phyloP scores from a whole-genome alignment of 2,113 vertebrate genomes.

The Urocitellus parryii region DNA sequence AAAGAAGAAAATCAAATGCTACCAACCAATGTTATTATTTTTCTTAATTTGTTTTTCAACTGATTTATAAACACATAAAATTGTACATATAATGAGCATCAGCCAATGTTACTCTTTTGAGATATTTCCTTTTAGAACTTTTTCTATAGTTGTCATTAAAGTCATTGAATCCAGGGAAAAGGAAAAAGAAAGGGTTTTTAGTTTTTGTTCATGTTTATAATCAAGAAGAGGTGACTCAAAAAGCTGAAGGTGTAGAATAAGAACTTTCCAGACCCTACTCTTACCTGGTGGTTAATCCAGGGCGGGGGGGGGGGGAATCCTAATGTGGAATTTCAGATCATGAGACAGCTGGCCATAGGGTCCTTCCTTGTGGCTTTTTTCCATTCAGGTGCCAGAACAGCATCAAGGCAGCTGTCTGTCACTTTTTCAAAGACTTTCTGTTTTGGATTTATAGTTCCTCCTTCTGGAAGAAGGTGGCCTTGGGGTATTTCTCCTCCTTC shows the following conservation, averaged over 20 bases:
- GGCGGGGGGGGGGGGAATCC: neutral
- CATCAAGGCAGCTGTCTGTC: neutral
- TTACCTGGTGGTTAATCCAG: neutral
- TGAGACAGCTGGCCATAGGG: neutral
- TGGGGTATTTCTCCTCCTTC: neutral
- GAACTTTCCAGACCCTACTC: neutral
- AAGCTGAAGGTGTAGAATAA: neutral
- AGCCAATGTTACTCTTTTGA: neutral
- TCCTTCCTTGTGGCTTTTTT: neutral
- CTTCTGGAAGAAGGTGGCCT: neutral
- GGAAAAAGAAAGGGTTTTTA: neutral
- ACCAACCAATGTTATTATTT: neutral
- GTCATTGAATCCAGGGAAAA: neutral
- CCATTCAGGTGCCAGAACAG: neutral
- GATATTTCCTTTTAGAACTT: conserved; percentile 61
- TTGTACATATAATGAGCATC: neutral
- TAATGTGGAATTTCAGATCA: neutral
- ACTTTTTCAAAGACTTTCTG: neutral
- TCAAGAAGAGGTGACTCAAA: neutral
- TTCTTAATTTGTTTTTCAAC: neutral
- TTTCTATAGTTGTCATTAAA: neutral
- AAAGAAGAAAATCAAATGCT: neutral
- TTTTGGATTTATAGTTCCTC: neutral
- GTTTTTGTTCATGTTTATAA: neutral
- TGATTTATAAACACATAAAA: neutral